Evolutionary conservation across 64 coral and sea anemone species (phyloP).

Genomic region (Actinia equina): DNA sequence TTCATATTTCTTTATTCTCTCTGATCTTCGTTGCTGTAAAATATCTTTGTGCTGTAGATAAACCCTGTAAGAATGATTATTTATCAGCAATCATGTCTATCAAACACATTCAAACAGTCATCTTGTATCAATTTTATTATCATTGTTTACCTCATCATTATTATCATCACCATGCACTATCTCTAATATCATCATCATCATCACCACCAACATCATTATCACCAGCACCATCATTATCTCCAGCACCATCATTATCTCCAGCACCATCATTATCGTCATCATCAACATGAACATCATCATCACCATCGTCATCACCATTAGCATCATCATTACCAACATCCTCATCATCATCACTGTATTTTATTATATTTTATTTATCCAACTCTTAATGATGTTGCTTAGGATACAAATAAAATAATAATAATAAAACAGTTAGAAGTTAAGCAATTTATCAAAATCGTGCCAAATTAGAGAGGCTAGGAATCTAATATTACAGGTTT

Average conservation of each 20-base stretch:
- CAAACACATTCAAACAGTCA: neutral
- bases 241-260: too few species aligned
- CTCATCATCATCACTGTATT: neutral
- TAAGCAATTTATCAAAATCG: too few species aligned
- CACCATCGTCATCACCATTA: neutral
- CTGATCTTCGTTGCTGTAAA: constrained; percentile 27
- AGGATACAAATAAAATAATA: too few species aligned
- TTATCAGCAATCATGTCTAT: too few species aligned
- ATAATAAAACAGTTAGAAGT: too few species aligned
- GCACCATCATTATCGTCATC: neutral
- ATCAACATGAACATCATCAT: neutral
- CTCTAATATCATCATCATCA: neutral
- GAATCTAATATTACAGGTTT: too few species aligned
- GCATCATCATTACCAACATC: neutral
- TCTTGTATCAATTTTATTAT: neutral
- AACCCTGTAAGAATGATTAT: constrained; percentile 26
- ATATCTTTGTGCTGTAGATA: constrained; percentile 44
- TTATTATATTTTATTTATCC: neutral
- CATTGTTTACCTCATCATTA: neutral
- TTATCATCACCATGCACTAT: too few species aligned
- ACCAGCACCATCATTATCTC: neutral
- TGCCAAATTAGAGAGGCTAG: too few species aligned
- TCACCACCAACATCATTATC: neutral
- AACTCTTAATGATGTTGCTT: too few species aligned
- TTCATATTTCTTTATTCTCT: constrained; percentile 17